These are phyloP conservation scores for Leguminivora glycinivorella DNA, from an alignment of 1,140 invertebrate genomes.

Conservation along the genomic window DNA sequence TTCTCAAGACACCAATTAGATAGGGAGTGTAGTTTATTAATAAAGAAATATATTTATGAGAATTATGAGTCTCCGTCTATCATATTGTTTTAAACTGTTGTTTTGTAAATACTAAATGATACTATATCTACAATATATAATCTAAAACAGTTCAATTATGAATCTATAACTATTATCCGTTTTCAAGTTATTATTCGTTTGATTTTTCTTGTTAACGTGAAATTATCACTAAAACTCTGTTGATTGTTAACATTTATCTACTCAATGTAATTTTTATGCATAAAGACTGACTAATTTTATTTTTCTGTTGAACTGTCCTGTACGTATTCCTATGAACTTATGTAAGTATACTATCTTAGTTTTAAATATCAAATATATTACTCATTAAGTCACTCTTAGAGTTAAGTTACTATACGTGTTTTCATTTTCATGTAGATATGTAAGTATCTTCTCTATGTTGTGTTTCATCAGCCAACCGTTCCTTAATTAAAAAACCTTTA, in stretches of 20 bases:
- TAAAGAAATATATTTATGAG: conserved; percentile 9
- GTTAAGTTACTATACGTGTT: neutral
- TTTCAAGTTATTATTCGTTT: neutral
- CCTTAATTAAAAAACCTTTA: too few relatives aligned
- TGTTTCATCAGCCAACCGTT: neutral
- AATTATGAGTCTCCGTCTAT: neutral
- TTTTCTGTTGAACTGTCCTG: conserved; percentile 9
- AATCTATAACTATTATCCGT: too few relatives aligned
- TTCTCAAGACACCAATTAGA: conserved; percentile 42
- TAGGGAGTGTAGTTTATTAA: conserved; percentile 4
- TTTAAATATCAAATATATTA: neutral
- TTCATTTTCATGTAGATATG: neutral
- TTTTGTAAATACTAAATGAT: conserved; percentile 22
- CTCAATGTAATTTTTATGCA: conserved; percentile 10
- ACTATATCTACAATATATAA: neutral
- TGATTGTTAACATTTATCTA: neutral
- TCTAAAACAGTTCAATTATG: too few relatives aligned
- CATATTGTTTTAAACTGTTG: conserved; percentile 19
- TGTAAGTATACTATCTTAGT: conserved; percentile 10
- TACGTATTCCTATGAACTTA: neutral
- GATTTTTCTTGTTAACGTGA: neutral
- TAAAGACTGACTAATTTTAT: conserved; percentile 28
- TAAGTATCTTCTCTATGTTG: neutral
- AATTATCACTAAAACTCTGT: neutral
- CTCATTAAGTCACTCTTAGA: neutral